Evolutionary conservation across 2,113 vertebrate species (phyloP).

Genomic region (Stercorarius parasiticus): DNA sequence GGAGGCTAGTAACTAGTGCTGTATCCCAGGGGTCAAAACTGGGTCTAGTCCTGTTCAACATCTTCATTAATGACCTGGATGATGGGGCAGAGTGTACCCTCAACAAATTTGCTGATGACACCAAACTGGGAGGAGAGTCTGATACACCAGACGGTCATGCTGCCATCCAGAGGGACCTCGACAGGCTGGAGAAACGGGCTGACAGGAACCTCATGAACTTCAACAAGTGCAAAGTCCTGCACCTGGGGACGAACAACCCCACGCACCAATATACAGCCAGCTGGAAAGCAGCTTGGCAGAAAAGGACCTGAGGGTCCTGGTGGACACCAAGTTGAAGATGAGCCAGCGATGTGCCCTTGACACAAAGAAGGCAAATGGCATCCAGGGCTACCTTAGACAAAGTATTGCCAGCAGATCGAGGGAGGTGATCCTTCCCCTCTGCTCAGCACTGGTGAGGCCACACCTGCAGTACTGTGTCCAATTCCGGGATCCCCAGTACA

Average conservation of each 20-base stretch:
- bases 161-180: not conserved
- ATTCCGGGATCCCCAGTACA: not conserved
- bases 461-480: not conserved
- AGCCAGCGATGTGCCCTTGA: not conserved
- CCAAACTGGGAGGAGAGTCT: not conserved
- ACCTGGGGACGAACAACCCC: not conserved
- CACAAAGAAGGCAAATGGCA: not conserved
- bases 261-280: rapidly evolving
- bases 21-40: not conserved
- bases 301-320: not conserved
- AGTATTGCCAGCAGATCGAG: not conserved
- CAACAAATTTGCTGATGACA: not conserved
- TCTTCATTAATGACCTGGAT: not conserved
- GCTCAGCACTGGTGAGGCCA: not conserved
- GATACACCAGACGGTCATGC: not conserved
- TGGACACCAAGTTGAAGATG: rapidly evolving
- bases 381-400: not conserved
- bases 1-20: not conserved
- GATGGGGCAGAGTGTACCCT: not conserved
- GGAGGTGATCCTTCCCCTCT: not conserved
- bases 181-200: not conserved
- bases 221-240: not conserved
- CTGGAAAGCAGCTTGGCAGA: not conserved
- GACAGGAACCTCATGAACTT: not conserved
- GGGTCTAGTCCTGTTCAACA: not conserved